Conservation (phyloP, 2,113 vertebrate genomes). For the Pardalotus punctatus region DNA sequence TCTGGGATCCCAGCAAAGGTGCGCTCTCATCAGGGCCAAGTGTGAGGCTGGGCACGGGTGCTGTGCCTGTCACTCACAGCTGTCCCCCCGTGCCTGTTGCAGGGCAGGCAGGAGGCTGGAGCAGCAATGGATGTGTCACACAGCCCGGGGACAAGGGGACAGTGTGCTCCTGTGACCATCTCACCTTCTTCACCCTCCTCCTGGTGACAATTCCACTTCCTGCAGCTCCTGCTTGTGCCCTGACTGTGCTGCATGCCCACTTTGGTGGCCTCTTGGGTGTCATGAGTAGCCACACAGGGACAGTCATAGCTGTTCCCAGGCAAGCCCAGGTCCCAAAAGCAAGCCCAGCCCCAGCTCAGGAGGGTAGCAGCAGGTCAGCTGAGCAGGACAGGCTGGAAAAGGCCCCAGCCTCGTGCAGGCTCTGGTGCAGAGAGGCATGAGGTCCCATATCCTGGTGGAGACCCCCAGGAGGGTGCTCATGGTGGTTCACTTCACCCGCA, state of each 20-base stretch:
- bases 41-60: accelerated
- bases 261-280: not conserved
- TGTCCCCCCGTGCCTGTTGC: accelerated
- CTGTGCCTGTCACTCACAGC: accelerated
- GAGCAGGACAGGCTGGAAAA: not conserved
- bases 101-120: constrained; percentile 73
- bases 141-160: not conserved
- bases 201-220: constrained; percentile 72
- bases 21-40: accelerated
- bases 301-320: not conserved
- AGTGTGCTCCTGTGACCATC: constrained; percentile 81
- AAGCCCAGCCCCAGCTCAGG: not conserved
- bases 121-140: constrained; percentile 68
- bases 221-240: not conserved
- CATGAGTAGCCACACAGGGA: not conserved
- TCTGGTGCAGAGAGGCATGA: not conserved
- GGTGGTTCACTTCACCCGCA: not conserved
- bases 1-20: constrained; percentile 72
- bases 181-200: constrained; percentile 89
- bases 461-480: not conserved
- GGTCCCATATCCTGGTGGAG: not conserved
- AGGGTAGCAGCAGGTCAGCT: not conserved
- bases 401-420: not conserved
- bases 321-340: not conserved
- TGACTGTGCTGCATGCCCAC: not conserved